phyloP scores from a whole-genome alignment of 2,888 invertebrate genomes.

The Synanthedon vespiformis region DNA sequence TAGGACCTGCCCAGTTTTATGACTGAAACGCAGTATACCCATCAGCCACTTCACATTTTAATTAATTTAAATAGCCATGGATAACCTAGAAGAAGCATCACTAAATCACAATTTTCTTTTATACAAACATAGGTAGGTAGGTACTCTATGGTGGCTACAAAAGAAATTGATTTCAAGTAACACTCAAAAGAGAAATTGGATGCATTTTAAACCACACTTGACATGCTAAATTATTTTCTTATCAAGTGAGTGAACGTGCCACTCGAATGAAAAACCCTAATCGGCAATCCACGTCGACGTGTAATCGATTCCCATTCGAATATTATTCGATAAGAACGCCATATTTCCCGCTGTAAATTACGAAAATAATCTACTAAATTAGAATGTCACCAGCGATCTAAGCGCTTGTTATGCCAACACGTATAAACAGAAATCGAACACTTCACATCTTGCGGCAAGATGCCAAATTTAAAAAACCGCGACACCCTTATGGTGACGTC shows the following conservation, averaged over 20 bases:
- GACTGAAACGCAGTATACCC: no score
- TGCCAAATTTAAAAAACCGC: conserved; percentile 50
- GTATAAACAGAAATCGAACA: conserved; percentile 40
- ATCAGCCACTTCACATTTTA: no score
- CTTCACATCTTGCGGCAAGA: conserved; percentile 47
- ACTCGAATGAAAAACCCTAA: conserved; percentile 1
- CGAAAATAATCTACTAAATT: conserved; percentile 13
- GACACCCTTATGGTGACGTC: conserved; percentile 59
- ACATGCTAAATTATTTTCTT: neutral
- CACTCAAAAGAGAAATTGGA: no score
- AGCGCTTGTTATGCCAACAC: conserved; percentile 25
- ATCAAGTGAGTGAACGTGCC: neutral
- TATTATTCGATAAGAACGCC: conserved; percentile 2
- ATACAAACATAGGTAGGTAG: no score
- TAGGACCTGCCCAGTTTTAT: no score
- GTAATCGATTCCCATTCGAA: conserved; percentile 4
- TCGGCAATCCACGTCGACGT: conserved; percentile 7
- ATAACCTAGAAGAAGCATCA: no score
- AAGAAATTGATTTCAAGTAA: no score
- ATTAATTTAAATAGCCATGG: no score
- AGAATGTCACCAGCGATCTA: conserved; percentile 27
- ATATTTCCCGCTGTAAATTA: conserved; percentile 21
- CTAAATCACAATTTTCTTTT: no score
- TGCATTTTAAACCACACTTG: no score
- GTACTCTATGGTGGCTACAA: no score